Conservation (phyloP, 1,140 invertebrate species). For the Cydia pomonella region DNA sequence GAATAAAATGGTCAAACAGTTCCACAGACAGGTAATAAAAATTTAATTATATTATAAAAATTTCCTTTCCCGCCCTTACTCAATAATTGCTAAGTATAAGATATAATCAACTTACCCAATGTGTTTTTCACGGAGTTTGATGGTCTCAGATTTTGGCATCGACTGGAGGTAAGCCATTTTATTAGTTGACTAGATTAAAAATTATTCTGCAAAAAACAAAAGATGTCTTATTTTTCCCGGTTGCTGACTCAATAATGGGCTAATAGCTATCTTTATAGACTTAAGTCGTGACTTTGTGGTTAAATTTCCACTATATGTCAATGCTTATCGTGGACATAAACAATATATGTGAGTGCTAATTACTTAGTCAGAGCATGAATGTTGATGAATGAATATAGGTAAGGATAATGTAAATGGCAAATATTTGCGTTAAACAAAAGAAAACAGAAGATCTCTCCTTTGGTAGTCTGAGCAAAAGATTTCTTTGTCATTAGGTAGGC, state of each 20-base stretch:
- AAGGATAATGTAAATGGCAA: too few relatives aligned
- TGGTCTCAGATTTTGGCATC: slow-evolving; percentile 88
- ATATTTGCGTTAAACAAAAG: too few relatives aligned
- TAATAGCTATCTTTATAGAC: neutral
- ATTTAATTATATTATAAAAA: too few relatives aligned
- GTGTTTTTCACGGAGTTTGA: slow-evolving; percentile 88
- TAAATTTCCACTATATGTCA: neutral
- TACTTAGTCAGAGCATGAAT: neutral
- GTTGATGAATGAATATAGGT: neutral
- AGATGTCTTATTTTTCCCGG: slow-evolving; percentile 1
- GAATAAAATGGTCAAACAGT: too few relatives aligned
- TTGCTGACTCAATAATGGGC: neutral
- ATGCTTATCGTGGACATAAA: neutral
- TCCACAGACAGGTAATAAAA: too few relatives aligned
- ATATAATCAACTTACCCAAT: slow-evolving; percentile 86
- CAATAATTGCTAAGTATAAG: too few relatives aligned
- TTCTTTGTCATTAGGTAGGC: too few relatives aligned
- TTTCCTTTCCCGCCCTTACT: too few relatives aligned
- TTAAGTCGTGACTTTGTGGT: neutral
- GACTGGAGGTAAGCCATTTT: slow-evolving; percentile 82
- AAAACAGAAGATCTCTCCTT: too few relatives aligned
- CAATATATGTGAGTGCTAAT: slow-evolving; percentile 1
- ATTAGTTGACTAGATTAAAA: slow-evolving; percentile 32
- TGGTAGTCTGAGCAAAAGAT: too few relatives aligned
- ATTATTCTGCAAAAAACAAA: slow-evolving; percentile 47